A percentile compares a stretch with the other conserved stretches of the same genome.
Conservation (phyloP, 2,888 invertebrate species). For the Mesorhabditis belari region DNA sequence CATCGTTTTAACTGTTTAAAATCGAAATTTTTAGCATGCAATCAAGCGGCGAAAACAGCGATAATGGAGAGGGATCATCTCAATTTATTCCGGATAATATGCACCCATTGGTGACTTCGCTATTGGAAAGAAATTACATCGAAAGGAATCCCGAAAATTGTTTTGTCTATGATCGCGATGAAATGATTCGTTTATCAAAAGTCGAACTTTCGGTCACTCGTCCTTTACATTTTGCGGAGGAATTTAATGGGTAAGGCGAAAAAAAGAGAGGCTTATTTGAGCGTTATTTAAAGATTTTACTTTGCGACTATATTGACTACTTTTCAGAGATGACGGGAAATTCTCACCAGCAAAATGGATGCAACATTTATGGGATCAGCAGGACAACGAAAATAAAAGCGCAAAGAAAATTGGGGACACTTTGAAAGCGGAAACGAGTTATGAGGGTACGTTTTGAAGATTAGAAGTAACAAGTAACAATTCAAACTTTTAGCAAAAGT, state of each 20-base stretch:
- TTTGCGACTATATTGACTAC: no score
- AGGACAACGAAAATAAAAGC: conserved; percentile 42
- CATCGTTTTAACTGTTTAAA: no score
- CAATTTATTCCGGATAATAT: neutral
- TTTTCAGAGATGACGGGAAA: conserved; percentile 40
- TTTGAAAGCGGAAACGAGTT: neutral
- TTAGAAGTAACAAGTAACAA: no score
- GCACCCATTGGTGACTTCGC: neutral
- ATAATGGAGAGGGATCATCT: neutral
- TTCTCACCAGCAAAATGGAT: conserved; percentile 48
- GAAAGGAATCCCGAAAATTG: neutral
- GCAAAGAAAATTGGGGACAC: conserved; percentile 6
- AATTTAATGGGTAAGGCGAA: conserved; percentile 38
- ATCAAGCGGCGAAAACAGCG: no score
- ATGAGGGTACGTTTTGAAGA: neutral
- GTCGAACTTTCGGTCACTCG: conserved; percentile 24
- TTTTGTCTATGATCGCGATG: conserved; percentile 24
- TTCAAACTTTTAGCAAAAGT: no score
- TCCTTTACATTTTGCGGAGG: conserved; percentile 34
- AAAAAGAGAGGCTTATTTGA: neutral
- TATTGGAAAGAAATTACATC: neutral
- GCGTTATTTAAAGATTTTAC: neutral
- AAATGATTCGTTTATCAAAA: conserved; percentile 33
- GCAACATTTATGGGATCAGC: conserved; percentile 39
- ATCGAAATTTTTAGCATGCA: no score